These are phyloP conservation scores for Bos javanicus DNA, from an alignment of 2,113 vertebrate genomes.

Conservation along the genomic window DNA sequence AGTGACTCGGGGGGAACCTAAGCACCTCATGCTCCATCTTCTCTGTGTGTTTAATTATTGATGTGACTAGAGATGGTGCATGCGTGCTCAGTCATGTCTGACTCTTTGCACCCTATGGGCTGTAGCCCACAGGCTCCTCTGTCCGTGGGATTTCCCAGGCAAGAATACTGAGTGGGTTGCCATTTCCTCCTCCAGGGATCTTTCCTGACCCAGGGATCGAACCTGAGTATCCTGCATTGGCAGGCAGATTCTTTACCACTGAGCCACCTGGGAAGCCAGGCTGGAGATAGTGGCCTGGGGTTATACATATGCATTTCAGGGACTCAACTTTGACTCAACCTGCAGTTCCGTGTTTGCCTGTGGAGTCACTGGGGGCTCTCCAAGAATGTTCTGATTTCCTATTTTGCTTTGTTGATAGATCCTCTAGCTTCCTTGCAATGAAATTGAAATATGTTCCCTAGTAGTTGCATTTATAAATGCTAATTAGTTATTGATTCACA, in stretches of 20 bases:
- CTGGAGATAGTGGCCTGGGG: not conserved
- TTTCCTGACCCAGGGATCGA: not conserved
- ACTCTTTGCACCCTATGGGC: not conserved
- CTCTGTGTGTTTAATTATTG: not conserved
- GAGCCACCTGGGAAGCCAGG: not conserved
- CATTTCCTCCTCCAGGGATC: not conserved
- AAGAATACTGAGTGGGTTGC: not conserved
- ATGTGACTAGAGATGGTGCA: not conserved
- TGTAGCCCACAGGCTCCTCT: not conserved
- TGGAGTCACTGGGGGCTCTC: not conserved
- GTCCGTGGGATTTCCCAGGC: not conserved
- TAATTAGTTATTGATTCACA: slow-evolving; percentile 68
- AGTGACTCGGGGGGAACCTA: not conserved
- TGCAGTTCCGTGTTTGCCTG: not conserved
- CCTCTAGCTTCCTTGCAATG: slow-evolving; percentile 21
- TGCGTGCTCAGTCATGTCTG: not conserved
- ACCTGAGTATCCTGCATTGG: not conserved
- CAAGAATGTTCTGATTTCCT: not conserved
- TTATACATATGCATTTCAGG: not conserved
- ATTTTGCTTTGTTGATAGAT: slow-evolving; percentile 42
- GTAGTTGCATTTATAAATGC: slow-evolving; percentile 63
- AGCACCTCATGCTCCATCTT: not conserved
- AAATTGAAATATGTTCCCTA: slow-evolving; percentile 64
- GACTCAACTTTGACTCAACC: not conserved
- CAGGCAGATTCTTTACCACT: not conserved